Evolutionary conservation across 2,888 invertebrate genomes (phyloP), one percentile per base, ranked within the genome.

Genomic region (Silvanus unidentatus): DNA sequence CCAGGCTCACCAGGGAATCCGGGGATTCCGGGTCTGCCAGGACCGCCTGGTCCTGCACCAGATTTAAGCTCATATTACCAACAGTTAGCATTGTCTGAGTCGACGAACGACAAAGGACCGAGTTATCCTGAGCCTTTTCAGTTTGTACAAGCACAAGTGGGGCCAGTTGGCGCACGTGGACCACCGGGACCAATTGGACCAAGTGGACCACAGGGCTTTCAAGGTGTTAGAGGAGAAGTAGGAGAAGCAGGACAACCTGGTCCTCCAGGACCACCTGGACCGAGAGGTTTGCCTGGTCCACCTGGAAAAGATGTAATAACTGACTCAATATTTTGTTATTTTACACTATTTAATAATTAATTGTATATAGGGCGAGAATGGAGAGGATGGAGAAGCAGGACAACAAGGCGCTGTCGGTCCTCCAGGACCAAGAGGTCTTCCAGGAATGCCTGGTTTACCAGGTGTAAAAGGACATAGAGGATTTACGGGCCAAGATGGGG

Each of bases 391-490:
- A 15, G 90, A 86, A 69, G 73, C 80, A 1, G 91, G 91, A 0
- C 76, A 79, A n/a, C 66, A 79, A 2, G 91, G 91, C 14, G 72
- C 81, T 3, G 67, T 76, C 2, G 90, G 90, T 0, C 81, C 84
- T 13, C 73, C 82, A 1, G 91, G 91, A 1, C 76, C 84, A 0
- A 75, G 89, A 54, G 92, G 92, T 1, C 68, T 70, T 6, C 76
- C 81, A 2, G 83, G 91, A 30, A 75, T 86, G 69, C 87, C 89
- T 0, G 90, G 90, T 1, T 72, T 89, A 3, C 87, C 88, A 2
- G 92, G 92, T 2, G 68, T 81, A 0, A 91, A 91, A 70, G 91
- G 91, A 0, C 90, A 91, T 66, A 77, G 87, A 40, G 91, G 91
- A 1, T 87, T 83, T 58, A 81, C 80, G 11, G 91, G 91, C 13